Evolutionary conservation across 2,113 vertebrate species (phyloP), one percentile per base, ranked within the genome.

Genomic region (Dicerorhinus sumatrensis): DNA sequence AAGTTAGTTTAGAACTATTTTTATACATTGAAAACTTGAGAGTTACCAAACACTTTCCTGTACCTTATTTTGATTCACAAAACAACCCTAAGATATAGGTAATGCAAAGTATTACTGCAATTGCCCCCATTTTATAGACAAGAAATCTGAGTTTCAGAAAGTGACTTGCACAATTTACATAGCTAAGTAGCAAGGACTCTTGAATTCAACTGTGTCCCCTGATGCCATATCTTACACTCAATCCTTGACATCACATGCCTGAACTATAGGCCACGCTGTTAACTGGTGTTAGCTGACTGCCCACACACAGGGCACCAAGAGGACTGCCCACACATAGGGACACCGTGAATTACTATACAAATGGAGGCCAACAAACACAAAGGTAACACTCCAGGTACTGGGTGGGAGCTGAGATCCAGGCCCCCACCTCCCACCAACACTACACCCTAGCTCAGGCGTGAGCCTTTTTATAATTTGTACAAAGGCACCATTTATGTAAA

Each of bases 1-100:
- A 77, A 11, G 31, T 56, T 82, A 48, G 39, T 36, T 91, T 80
- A 70, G 72, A 54, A 46, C 12, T 79, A 65, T 58, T 82, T 85
- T 51, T 54, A 20, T 60, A 33, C 27, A 29, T 46, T 62, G 79
- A 86, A 82, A 84, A 92, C 17, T 73, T 77, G 3, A 89, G 31
- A 46, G 39, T 60, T 56, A 69, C 31, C 75, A 62, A 81, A 31
- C 5, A 33, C 14, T 77, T 92, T 39, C 12, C 3, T 75, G n/a
- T 33, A 21, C 36, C 18, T 81, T 54, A 60, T 92, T 92, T 92
- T 87, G 67, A 79, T 42, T 89, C 56, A 90, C 69, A 86, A 91
- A 94, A 95, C 21, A 58, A 77, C 13, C 29, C 62, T 72, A 85
- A 56, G 16, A 48, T 39, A 48, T 31, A 77, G 6, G 46, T n/a